These are phyloP conservation scores for Engystomops pustulosus DNA, from an alignment of 2,113 vertebrate species.

Conservation along the genomic window DNA sequence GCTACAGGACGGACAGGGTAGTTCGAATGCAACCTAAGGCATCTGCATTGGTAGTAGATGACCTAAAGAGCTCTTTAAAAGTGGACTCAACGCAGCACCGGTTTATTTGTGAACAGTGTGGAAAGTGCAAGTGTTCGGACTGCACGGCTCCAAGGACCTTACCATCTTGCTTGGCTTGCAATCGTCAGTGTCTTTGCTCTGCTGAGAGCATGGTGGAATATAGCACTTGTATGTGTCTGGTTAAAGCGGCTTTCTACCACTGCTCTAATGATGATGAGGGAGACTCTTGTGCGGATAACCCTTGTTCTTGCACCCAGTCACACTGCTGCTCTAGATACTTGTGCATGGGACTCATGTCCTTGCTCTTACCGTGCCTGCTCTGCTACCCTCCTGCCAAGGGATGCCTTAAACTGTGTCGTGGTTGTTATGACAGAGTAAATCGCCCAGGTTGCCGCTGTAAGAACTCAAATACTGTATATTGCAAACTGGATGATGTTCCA, in stretches of 20 bases:
- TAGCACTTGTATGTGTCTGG: constrained; percentile 95
- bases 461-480: constrained; percentile 98
- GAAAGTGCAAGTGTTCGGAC: constrained; percentile 93
- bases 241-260: constrained; percentile 97
- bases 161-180: constrained; percentile 90
- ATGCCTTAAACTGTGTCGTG: constrained; percentile 87
- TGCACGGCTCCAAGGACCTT: constrained; percentile 91
- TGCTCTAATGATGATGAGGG: constrained; percentile 95
- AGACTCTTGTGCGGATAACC: constrained; percentile 92
- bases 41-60: constrained; percentile 75
- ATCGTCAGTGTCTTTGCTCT: constrained; percentile 92
- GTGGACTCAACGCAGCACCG: constrained; percentile 82
- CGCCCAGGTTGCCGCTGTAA: constrained; percentile 95
- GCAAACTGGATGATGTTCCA: constrained; percentile 93
- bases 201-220: constrained; percentile 94
- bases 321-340: constrained; percentile 95
- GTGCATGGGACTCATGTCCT: constrained; percentile 93
- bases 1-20: constrained; percentile 75
- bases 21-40: constrained; percentile 90
- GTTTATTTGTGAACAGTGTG: constrained; percentile 93
- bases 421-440: constrained; percentile 88
- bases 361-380: constrained; percentile 91
- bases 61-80: constrained; percentile 84
- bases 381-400: constrained; percentile 94
- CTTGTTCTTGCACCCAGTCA: constrained; percentile 92